Conservation (phyloP, 2,113 vertebrate genomes). For the Oncorhynchus gorbuscha region DNA sequence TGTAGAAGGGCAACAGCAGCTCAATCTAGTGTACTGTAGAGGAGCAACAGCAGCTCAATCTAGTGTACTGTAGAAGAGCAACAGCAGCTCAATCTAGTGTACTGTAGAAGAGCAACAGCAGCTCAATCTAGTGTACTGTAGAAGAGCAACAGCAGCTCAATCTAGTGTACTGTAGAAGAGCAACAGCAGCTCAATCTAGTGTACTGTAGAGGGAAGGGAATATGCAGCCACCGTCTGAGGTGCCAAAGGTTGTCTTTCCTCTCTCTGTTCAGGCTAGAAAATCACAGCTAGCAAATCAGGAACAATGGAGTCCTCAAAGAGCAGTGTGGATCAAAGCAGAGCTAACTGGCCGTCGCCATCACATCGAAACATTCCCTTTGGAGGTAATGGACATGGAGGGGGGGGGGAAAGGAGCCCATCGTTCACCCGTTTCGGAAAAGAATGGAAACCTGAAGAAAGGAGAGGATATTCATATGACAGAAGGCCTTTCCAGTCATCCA, state of each 20-base stretch:
- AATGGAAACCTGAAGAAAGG: conserved; percentile 62
- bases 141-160: no score
- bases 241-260: not conserved
- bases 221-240: no score
- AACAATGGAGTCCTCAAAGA: conserved; percentile 76
- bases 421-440: conserved; percentile 67
- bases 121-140: no score
- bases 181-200: no score
- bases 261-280: conserved; percentile 63
- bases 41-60: no score
- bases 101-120: no score
- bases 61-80: no score
- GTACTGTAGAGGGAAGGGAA: no score
- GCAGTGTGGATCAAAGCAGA: conserved; percentile 75
- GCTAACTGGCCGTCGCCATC: conserved; percentile 79
- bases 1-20: no score
- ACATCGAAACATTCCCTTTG: conserved; percentile 81
- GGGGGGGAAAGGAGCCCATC: conserved; percentile 57
- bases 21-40: no score
- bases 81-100: no score
- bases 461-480: conserved; percentile 54
- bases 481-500: conserved; percentile 65
- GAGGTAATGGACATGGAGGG: conserved; percentile 74
- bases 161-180: no score
- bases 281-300: conserved; percentile 74